Base-by-base conservation (phyloP, 2,113 vertebrate species). In the Pitta sordida region DNA sequence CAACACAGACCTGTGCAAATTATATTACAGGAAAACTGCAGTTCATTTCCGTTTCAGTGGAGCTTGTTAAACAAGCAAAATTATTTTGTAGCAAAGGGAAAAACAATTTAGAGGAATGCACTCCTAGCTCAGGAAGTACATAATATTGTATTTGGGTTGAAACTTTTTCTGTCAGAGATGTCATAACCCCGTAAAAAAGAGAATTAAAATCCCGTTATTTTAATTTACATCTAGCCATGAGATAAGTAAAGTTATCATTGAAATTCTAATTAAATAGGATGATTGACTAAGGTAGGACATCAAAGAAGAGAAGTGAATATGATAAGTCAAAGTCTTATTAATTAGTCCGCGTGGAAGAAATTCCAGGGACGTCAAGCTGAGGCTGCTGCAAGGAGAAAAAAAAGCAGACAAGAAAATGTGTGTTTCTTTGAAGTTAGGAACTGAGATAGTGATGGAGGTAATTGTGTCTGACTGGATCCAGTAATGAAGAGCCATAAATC, bases 351-450 rank as follows among this genome's bases (percentile, higher is more conserved):
- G 83, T 97, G 97, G 97, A 98, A 98, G 97, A 97, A 98, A 98
- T 97, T 98, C 97, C 98, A 97, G 96, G 95, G 98, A 98, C 97
- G 97, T 98, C 98, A 98, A 98, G 98, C 98, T 98, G 98, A 97
- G 98, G 97, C 97, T 96, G 97, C 97, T 98, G 97, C 96, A 96
- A 98, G 96, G 96, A 97, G 97, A 96, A 96, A 96, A n/a, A 97
- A 98, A 97, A 95, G 96, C 97, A 97, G 97, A 97, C 97, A 97
- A 98, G 98, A 97, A 98, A 98, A 98, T 94, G 97, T 96, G 97
- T 97, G 96, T 98, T 98, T 98, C 99, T 99, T 99, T 99, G 99
- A 99, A 99, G 99, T 98, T 97, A 95, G 97, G 97, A 97, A 94
- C 94, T 93, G 97, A 98, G 97, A 98, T 97, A 97, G 97, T 95